Percentiles rank a stretch among this genome's conserved stretches.
Conservation (phyloP, 2,888 invertebrate species). For the Hypselothyrea guttata region DNA sequence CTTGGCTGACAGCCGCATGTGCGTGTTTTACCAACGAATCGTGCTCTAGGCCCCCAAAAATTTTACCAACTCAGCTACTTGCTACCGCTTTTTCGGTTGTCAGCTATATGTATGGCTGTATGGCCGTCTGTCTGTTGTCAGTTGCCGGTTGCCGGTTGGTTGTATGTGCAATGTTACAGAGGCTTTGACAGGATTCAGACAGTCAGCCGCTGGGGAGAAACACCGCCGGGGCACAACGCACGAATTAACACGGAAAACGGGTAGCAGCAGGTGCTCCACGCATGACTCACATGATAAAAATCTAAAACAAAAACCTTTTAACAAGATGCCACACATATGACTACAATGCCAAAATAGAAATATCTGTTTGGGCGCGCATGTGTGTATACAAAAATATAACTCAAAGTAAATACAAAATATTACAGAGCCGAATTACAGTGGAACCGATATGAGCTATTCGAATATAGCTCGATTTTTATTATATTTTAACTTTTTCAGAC, state of each 20-base stretch:
- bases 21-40: constrained; percentile 41
- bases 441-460: not conserved
- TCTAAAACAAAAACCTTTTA: constrained; percentile 20
- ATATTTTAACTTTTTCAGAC: too few relatives aligned
- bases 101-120: too few relatives aligned
- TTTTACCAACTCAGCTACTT: constrained; percentile 45
- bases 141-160: constrained; percentile 29
- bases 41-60: constrained; percentile 51
- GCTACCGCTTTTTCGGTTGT: too few relatives aligned
- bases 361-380: too few relatives aligned
- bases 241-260: constrained; percentile 66
- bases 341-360: constrained; percentile 27
- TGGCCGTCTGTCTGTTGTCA: too few relatives aligned
- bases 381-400: constrained; percentile 12
- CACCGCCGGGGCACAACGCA: constrained; percentile 54
- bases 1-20: constrained; percentile 21
- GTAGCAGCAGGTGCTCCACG: constrained; percentile 61
- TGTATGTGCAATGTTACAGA: constrained; percentile 43
- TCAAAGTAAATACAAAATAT: constrained; percentile 20
- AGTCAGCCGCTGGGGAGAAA: constrained; percentile 35
- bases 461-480: not conserved
- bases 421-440: constrained; percentile 2
- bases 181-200: constrained; percentile 59
- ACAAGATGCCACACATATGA: constrained; percentile 25
- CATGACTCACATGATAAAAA: constrained; percentile 65